Conservation (phyloP, 2,797 vertebrate species). For the Oophaga sylvatica region DNA sequence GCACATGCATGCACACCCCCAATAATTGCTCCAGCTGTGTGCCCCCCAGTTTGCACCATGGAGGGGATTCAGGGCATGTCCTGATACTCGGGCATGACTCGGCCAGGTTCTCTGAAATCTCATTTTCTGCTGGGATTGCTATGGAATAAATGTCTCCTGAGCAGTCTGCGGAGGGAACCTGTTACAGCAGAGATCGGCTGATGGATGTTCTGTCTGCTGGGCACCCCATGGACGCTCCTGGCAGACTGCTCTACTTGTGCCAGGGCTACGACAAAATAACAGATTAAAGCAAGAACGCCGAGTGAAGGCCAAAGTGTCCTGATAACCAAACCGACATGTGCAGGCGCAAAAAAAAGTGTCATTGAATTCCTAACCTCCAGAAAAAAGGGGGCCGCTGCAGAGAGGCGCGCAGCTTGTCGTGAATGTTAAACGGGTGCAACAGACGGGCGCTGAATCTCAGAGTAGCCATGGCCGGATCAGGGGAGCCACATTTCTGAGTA, state of each 20-base stretch:
- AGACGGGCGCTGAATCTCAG: not conserved
- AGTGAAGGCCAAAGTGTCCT: conserved; percentile 39
- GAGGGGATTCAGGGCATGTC: not conserved
- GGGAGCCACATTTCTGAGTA: not conserved
- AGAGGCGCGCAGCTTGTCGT: not conserved
- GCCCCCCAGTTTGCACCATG: not conserved
- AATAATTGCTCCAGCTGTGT: not conserved
- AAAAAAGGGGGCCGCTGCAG: conserved; percentile 2
- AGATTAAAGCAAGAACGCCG: conserved; percentile 42
- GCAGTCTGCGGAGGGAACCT: conserved; percentile 35
- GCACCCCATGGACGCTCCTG: conserved; percentile 16
- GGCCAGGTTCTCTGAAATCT: conserved; percentile 18
- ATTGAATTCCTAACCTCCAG: conserved; percentile 23
- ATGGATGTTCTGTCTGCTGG: conserved; percentile 34
- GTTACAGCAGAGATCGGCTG: conserved; percentile 35
- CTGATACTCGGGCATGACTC: not conserved
- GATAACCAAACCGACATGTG: conserved; percentile 44
- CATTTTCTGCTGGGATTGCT: conserved; percentile 2
- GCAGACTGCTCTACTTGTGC: conserved; percentile 26
- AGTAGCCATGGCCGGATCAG: not conserved
- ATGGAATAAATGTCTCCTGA: conserved; percentile 6
- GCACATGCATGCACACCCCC: not conserved
- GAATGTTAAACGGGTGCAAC: conserved; percentile 27
- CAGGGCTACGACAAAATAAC: conserved; percentile 39
- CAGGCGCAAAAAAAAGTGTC: conserved; percentile 29